Base-by-base conservation (phyloP, 2,888 invertebrate genomes). In the Ormyrus labotus region DNA sequence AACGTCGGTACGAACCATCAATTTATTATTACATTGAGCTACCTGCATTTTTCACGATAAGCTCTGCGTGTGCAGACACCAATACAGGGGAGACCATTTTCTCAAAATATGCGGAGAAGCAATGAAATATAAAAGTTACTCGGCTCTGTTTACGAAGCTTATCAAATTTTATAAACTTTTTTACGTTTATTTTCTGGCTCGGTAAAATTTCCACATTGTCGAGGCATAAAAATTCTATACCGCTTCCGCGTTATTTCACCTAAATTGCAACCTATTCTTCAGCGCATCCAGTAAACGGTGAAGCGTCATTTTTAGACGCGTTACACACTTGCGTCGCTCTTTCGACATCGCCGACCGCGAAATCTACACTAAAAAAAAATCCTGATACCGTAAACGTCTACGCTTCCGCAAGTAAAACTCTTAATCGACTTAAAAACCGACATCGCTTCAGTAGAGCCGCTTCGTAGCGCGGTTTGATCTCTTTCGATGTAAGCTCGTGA, bases 171-270 rank as follows among this genome's bases (percentile, higher is more conserved):
- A 65, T 57, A 19, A 73, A 64, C 55, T 47, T 55, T 55, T 70
- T 70, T 60, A 70, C 58, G 10, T 19, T 50, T 45, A 63, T 10
- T 13, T 48, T 55, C 7, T 9, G 19, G 5, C 8, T 47, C 73
- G 19, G 34, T 19, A 51, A 50, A 61, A 67, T 75, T 67, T 75
- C 55, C 67, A 58, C 11, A 50, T 68, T 53, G 13, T 9, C 53
- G 51, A 9, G 8, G 6, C 58, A 58, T 69, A 68, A 68, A 68
- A 61, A 61, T 76, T 68, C 5, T 51, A 19, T 19, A 60, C 47
- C 68, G 75, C 19, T 76, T 76, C 68, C 55, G 55, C 60, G 53
- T 76, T 60, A 76, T 68, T 76, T 68, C 75, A 76, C 47, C 47
- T 6, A 45, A 61, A 76, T 61, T 76, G 53, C 60, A 10, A 13